Conservation (phyloP, 2,113 vertebrate genomes). For the Sander vitreus region DNA sequence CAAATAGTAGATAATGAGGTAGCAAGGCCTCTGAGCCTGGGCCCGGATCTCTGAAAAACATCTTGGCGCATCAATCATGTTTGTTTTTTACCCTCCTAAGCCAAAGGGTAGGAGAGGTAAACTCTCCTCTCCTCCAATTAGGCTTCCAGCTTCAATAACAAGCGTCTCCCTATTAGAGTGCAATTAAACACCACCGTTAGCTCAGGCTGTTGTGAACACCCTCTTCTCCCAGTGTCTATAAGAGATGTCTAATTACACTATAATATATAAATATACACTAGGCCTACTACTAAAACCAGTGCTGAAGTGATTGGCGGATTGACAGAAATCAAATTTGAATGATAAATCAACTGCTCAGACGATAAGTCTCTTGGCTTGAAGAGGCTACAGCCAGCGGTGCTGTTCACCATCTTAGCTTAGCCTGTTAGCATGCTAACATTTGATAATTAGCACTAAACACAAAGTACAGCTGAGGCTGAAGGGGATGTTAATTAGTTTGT, state of each 20-base stretch:
- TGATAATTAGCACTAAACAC: too few relatives aligned
- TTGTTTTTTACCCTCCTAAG: background rate
- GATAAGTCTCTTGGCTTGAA: too few relatives aligned
- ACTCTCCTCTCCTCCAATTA: constrained; percentile 35
- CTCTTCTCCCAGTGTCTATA: background rate
- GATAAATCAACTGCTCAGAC: too few relatives aligned
- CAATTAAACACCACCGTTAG: constrained; percentile 34
- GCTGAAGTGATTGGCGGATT: background rate
- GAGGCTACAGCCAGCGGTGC: too few relatives aligned
- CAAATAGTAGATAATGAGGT: constrained; percentile 42
- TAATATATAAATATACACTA: background rate
- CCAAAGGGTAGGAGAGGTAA: constrained; percentile 27
- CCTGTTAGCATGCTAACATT: background rate
- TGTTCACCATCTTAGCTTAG: background rate
- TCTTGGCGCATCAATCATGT: constrained; percentile 16
- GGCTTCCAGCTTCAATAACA: constrained; percentile 39
- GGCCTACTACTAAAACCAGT: background rate
- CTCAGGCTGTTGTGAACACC: constrained; percentile 2
- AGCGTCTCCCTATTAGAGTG: constrained; percentile 7
- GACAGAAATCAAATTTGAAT: background rate
- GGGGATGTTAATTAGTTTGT: too few relatives aligned
- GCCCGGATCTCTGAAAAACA: background rate
- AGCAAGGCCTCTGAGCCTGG: constrained; percentile 12
- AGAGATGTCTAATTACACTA: background rate
- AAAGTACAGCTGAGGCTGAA: too few relatives aligned